Conservation (phyloP, 2,113 vertebrate species). For the Paramisgurnus dabryanus region DNA sequence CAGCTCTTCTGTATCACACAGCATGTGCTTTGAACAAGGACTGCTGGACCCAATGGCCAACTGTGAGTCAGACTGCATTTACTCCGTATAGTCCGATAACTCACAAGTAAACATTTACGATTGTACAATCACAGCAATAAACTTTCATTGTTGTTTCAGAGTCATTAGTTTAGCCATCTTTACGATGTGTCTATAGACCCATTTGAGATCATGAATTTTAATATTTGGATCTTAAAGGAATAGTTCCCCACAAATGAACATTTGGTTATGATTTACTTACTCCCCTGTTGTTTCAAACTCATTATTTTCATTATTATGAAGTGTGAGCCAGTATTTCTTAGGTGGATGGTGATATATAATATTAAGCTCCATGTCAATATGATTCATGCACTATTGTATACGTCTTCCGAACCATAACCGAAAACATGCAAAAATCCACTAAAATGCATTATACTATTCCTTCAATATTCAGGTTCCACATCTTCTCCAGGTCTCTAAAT, state of each 20-base stretch:
- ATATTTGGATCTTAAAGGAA: slow-evolving; percentile 22
- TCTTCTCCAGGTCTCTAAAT: background rate
- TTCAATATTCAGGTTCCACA: background rate
- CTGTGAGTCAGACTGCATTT: slow-evolving; percentile 68
- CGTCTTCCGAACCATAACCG: no score
- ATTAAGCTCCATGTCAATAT: no score
- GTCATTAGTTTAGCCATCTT: background rate
- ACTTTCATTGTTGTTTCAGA: background rate
- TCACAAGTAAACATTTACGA: slow-evolving; percentile 44
- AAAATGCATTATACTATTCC: background rate
- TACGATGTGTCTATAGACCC: slow-evolving; percentile 37
- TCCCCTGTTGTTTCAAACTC: no score
- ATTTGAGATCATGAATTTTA: slow-evolving; percentile 56
- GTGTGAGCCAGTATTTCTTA: no score
- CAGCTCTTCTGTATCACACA: slow-evolving; percentile 64
- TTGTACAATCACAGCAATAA: background rate
- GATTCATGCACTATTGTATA: background rate
- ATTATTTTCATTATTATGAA: no score
- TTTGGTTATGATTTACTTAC: background rate
- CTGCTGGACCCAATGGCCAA: slow-evolving; percentile 60
- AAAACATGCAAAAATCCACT: no score
- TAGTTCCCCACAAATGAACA: background rate
- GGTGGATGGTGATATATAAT: no score
- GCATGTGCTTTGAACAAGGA: slow-evolving; percentile 65
- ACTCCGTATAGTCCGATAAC: slow-evolving; percentile 35